phyloP scores from a whole-genome alignment of 2,113 vertebrate species.

The Dermatemys mawii region DNA sequence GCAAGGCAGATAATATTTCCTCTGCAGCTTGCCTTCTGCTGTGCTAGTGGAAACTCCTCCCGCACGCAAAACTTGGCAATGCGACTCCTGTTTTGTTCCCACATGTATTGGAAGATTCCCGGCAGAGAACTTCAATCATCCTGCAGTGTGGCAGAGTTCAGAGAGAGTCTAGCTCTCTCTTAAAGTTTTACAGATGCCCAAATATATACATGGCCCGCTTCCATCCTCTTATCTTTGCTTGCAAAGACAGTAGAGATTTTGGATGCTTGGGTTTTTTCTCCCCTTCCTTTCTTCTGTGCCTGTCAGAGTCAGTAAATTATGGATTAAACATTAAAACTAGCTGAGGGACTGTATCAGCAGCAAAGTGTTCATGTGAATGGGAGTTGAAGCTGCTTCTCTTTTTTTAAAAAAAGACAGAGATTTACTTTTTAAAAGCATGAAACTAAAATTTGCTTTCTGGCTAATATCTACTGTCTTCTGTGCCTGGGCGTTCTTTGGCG shows the following conservation, averaged over 20 bases:
- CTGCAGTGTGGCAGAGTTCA: not conserved
- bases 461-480: not conserved
- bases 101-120: not conserved
- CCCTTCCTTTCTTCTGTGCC: not conserved
- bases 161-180: not conserved
- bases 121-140: not conserved
- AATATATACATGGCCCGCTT: not conserved
- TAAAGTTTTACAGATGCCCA: not conserved
- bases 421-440: not conserved
- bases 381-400: fast-evolving
- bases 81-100: not conserved
- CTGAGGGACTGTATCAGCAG: not conserved
- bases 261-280: not conserved
- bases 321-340: not conserved
- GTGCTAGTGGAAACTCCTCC: not conserved
- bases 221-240: fast-evolving
- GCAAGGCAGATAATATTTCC: not conserved
- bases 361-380: not conserved
- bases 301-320: fast-evolving
- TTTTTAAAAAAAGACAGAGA: not conserved
- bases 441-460: not conserved
- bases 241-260: not conserved
- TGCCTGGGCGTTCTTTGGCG: not conserved
- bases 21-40: not conserved
- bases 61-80: not conserved